Evolutionary conservation across 1,140 invertebrate genomes (phyloP).

Genomic region (Philotrypesis tridentata): DNA sequence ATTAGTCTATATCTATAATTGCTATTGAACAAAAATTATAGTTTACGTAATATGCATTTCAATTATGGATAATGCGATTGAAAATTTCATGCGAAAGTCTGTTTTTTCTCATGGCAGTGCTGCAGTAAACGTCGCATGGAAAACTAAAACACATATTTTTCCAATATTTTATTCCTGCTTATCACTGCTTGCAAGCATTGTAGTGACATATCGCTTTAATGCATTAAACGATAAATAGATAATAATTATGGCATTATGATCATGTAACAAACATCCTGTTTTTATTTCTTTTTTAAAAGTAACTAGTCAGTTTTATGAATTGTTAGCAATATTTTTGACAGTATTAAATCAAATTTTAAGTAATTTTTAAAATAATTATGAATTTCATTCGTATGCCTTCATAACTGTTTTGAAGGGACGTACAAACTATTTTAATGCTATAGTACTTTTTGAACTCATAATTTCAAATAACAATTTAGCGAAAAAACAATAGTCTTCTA

Average conservation of each 20-base stretch:
- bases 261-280: not conserved
- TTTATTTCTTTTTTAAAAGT: not conserved
- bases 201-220: not conserved
- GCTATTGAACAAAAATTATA: too few species aligned
- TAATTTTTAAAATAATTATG: not conserved
- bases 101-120: conserved; percentile 20
- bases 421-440: not conserved
- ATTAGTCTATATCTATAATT: not conserved
- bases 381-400: not conserved
- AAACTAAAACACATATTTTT: not conserved
- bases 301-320: not conserved
- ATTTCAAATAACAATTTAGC: conserved; percentile 9
- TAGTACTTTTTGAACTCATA: not conserved
- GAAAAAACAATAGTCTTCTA: conserved; percentile 36
- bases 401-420: not conserved
- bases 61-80: not conserved
- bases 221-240: not conserved
- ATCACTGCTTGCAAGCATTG: not conserved
- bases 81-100: not conserved
- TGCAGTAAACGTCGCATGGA: not conserved
- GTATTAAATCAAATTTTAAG: not conserved
- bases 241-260: not conserved
- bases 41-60: not conserved
- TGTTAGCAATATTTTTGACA: not conserved
- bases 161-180: not conserved